Base-by-base conservation (phyloP, 2,113 vertebrate species). In the Gorsachius goisagi region DNA sequence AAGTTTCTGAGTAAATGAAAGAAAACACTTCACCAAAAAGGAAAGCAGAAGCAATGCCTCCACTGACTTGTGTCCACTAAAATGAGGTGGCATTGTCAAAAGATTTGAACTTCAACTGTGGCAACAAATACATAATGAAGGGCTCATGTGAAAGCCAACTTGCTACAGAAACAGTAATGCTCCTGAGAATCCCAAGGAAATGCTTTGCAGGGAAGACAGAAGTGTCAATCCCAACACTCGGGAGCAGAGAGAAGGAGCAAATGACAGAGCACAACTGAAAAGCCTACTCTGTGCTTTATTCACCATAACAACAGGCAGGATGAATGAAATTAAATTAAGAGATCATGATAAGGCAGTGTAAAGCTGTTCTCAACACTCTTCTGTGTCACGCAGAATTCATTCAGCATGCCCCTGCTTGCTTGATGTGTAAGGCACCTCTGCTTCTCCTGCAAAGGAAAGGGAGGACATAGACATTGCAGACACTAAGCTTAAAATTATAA, bases 361-460 rank as follows among this genome's bases (percentile, higher is more conserved):
- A 71, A 66, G 88, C 80, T 92, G 72, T 32, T 71, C 47, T 50
- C 50, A 47, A 64, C 85, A 17, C 62, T 92, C 72, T 62, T 41
- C 33, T 86, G 21, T 11, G 24, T 12, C 58, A 9, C 0, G 5
- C 50, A 11, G n/a, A 30, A 66, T 76, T 52, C 39, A 15, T 85
- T 97, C 95, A 97, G 94, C 97, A 97, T 5, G 15, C n/a, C 4
- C 95, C 97, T 18, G 32, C 94, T 93, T 92, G 89, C 77, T 55
- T 96, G 92, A 97, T 13, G 2, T 33, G 74, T 69, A 97, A 88
- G 50, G 90, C 22, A 6, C 96, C 97, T 93, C 91, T 30, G 9
- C 95, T 97, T 74, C 15, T 94, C 93, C 97, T 97, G 87, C 69
- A 35, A 53, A 91, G 71, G 5, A 66, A 85, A 33, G 39, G 15